Percentiles rank a stretch among this genome's conserved stretches.
Conservation (phyloP, 37 sponge, comb jelly and placozoan genomes). For the Spongilla lacustris region DNA sequence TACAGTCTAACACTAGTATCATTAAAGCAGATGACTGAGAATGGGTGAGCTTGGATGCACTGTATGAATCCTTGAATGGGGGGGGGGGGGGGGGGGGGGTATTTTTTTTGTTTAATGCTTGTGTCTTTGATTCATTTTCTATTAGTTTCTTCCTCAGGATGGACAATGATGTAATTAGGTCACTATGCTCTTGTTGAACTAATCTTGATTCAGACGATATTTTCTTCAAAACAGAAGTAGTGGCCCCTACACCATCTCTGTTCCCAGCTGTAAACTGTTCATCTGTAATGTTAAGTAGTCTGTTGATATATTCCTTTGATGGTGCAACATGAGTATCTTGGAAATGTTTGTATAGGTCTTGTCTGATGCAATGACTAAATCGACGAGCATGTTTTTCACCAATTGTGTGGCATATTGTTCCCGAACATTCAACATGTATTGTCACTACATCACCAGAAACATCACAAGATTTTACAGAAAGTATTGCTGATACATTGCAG, state of each 20-base stretch:
- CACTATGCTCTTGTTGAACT: not conserved
- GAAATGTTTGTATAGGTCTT: not conserved
- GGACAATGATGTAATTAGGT: slow-evolving; percentile 3
- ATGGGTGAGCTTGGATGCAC: not conserved
- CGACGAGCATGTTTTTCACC: not conserved
- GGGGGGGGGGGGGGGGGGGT: too few relatives aligned
- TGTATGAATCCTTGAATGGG: slow-evolving; percentile 12
- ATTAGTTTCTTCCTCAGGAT: slow-evolving; percentile 2
- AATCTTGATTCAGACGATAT: slow-evolving; percentile 6
- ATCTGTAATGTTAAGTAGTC: not conserved
- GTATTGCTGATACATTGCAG: not conserved
- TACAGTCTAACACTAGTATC: slow-evolving; percentile 1
- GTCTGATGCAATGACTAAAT: not conserved
- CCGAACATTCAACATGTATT: not conserved
- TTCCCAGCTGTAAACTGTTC: slow-evolving; percentile 6
- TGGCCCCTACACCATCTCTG: slow-evolving; percentile 5
- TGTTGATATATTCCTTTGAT: not conserved
- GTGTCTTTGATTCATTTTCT: not conserved
- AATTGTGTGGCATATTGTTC: not conserved
- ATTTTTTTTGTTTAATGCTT: not conserved
- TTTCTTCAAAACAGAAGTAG: slow-evolving; percentile 3
- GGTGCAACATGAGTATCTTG: not conserved
- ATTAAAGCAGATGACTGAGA: slow-evolving; percentile 1
- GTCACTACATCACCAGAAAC: not conserved
- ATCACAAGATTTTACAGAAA: not conserved